phyloP scores from a whole-genome alignment of 1,140 invertebrate genomes.

The Telenomus remus region DNA sequence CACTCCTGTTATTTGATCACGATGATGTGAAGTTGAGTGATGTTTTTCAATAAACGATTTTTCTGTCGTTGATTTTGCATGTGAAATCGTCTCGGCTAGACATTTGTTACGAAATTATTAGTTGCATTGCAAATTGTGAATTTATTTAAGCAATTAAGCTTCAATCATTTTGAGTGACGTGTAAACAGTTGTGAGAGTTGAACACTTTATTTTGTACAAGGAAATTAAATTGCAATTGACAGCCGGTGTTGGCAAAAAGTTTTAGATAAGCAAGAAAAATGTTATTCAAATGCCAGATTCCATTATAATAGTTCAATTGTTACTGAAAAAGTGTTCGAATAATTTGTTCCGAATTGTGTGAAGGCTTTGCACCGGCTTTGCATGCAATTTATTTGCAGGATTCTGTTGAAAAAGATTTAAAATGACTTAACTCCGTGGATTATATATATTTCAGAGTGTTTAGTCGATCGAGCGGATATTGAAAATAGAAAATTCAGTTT shows the following conservation, averaged over 20 bases:
- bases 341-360: slow-evolving; percentile 31
- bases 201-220: no score
- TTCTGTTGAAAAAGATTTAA: slow-evolving; percentile 38
- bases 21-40: neutral
- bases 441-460: slow-evolving; percentile 5
- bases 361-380: slow-evolving; percentile 31
- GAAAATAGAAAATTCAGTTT: no score
- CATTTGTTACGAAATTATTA: no score
- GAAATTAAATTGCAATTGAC: no score
- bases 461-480: neutral
- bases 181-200: no score
- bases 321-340: slow-evolving; percentile 4
- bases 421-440: slow-evolving; percentile 14
- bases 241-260: neutral
- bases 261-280: slow-evolving; percentile 3
- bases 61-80: neutral
- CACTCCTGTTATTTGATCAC: neutral
- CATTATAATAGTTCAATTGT: neutral
- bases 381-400: slow-evolving; percentile 44
- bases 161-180: no score
- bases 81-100: no score
- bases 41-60: neutral
- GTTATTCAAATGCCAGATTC: neutral
- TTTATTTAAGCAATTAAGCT: no score
- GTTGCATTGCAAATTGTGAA: no score